phyloP scores from a whole-genome alignment of 2,888 invertebrate species.

The Noctua fimbriata region DNA sequence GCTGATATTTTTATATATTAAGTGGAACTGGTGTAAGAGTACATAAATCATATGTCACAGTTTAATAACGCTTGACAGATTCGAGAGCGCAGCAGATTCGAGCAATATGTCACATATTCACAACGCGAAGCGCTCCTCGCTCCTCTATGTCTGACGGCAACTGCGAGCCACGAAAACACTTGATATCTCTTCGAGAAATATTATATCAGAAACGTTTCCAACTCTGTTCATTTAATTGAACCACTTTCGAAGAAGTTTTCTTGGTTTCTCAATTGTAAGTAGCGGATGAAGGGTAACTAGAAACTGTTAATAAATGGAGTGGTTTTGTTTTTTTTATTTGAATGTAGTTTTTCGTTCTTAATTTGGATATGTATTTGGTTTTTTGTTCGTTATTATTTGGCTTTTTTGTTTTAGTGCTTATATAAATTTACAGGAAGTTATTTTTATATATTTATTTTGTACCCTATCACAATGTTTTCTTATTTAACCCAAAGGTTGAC shows the following conservation, averaged over 20 bases:
- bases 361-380: no score
- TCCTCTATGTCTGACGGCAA: slow-evolving; percentile 70
- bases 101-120: slow-evolving; percentile 82
- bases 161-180: slow-evolving; percentile 62
- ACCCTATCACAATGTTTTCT: no score
- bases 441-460: no score
- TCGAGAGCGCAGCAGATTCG: slow-evolving; percentile 84
- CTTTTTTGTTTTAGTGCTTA: no score
- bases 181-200: slow-evolving; percentile 46
- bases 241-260: slow-evolving; percentile 47
- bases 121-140: slow-evolving; percentile 70
- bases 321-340: slow-evolving; percentile 18
- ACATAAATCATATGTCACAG: slow-evolving; percentile 81
- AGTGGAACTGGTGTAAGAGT: slow-evolving; percentile 65
- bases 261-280: slow-evolving; percentile 55
- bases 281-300: slow-evolving; percentile 41
- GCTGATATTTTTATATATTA: slow-evolving; percentile 56
- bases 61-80: slow-evolving; percentile 85
- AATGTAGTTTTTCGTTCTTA: slow-evolving; percentile 8
- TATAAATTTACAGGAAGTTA: no score
- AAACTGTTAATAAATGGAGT: slow-evolving; percentile 33
- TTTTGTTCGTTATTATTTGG: no score
- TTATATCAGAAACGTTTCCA: slow-evolving; percentile 43
- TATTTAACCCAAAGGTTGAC: no score
- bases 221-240: slow-evolving; percentile 58